A percentile compares a stretch with the other conserved stretches of the same genome.
phyloP scores from a whole-genome alignment of 2,888 invertebrate genomes.

The Amiota mariae region DNA sequence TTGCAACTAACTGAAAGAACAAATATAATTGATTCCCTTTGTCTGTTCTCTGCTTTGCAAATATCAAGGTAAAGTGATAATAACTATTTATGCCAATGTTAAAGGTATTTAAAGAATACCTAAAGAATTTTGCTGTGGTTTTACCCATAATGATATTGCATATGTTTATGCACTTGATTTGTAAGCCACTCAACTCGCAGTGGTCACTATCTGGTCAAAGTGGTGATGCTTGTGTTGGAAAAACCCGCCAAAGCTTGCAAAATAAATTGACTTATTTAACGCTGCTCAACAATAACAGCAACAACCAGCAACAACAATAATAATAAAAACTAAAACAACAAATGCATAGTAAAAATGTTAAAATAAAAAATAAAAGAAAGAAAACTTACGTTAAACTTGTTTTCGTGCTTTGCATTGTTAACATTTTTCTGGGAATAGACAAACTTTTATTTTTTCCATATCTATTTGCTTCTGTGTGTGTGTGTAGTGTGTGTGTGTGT shows the following conservation, averaged over 20 bases:
- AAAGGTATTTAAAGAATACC: too few relatives aligned
- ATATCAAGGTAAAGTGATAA: too few relatives aligned
- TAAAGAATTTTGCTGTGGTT: background rate
- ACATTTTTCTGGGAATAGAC: background rate
- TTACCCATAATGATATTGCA: background rate
- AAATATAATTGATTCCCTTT: too few relatives aligned
- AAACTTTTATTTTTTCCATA: background rate
- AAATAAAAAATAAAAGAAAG: background rate
- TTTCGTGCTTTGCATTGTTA: background rate
- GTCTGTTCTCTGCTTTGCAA: too few relatives aligned
- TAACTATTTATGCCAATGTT: too few relatives aligned
- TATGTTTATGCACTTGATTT: too few relatives aligned
- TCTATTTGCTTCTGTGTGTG: background rate
- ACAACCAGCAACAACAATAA: background rate
- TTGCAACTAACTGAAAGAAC: too few relatives aligned
- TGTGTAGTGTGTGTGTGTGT: background rate
- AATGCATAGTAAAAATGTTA: background rate
- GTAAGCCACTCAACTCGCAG: too few relatives aligned
- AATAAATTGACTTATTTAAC: slow-evolving; percentile 2
- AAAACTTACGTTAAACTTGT: background rate
- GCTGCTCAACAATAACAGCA: background rate
- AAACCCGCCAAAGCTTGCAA: background rate
- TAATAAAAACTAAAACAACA: background rate
- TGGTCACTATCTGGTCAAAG: too few relatives aligned
- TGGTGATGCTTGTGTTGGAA: too few relatives aligned